A percentile compares a stretch with the other conserved stretches of the same genome.
Evolutionary conservation across 2,888 invertebrate genomes (phyloP).

Genomic region (Acronicta aceris): DNA sequence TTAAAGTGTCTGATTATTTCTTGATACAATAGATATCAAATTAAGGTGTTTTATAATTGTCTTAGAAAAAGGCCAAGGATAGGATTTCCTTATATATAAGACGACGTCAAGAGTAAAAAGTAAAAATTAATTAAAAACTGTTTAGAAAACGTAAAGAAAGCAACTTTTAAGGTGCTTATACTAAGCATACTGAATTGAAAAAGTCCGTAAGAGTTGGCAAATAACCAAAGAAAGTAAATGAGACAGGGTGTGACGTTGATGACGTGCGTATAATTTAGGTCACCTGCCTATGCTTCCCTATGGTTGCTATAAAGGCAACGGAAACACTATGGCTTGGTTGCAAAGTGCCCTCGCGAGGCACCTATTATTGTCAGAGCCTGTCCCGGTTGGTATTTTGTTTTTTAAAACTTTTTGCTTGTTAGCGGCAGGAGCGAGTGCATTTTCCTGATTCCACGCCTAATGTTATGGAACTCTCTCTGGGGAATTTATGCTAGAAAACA

Average conservation of each 20-base stretch:
- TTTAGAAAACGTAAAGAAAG: too few species aligned
- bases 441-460: slow-evolving; percentile 60
- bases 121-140: too few species aligned
- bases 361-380: slow-evolving; percentile 36
- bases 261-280: slow-evolving; percentile 36
- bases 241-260: slow-evolving; percentile 21
- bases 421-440: slow-evolving; percentile 52
- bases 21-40: too few species aligned
- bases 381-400: slow-evolving; percentile 44
- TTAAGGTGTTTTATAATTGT: too few species aligned
- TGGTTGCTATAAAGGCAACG: slow-evolving; percentile 27
- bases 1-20: too few species aligned
- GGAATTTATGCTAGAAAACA: slow-evolving; percentile 48
- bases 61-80: too few species aligned
- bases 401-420: slow-evolving; percentile 60
- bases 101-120: too few species aligned
- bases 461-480: slow-evolving; percentile 58
- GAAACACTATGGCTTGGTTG: slow-evolving; percentile 28
- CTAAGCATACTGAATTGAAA: too few species aligned
- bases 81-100: too few species aligned
- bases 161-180: too few species aligned
- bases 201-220: slow-evolving; percentile 29
- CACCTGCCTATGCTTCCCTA: slow-evolving; percentile 39
- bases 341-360: slow-evolving; percentile 30
- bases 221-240: slow-evolving; percentile 32